Conservation (phyloP, 2,888 invertebrate species). For the Meteorus cinctellus region DNA sequence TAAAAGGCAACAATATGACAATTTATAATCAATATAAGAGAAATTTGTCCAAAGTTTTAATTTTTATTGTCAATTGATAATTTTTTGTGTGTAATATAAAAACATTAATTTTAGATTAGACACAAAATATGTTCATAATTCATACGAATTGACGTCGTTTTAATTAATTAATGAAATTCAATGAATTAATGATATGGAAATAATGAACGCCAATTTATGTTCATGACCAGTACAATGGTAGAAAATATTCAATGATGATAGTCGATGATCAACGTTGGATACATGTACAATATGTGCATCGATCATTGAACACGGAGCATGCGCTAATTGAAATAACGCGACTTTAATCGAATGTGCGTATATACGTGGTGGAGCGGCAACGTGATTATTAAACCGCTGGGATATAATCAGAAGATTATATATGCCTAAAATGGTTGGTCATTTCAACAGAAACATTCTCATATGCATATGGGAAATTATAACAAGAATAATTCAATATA, state of each 20-base stretch:
- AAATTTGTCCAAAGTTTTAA: too few relatives aligned
- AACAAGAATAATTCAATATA: background rate
- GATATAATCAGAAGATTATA: slow-evolving; percentile 23
- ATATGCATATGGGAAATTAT: background rate
- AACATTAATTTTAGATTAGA: too few relatives aligned
- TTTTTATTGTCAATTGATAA: too few relatives aligned
- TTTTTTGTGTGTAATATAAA: too few relatives aligned
- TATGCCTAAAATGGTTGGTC: slow-evolving; percentile 23
- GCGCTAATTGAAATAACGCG: slow-evolving; percentile 43
- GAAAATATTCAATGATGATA: background rate
- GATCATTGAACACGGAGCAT: slow-evolving; percentile 31
- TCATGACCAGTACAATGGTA: background rate
- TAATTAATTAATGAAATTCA: too few relatives aligned
- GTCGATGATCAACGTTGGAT: background rate
- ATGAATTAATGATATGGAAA: too few relatives aligned
- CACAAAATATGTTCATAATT: too few relatives aligned
- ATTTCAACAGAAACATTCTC: slow-evolving; percentile 17
- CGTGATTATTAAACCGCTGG: background rate
- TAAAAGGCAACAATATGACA: too few relatives aligned
- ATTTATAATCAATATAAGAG: too few relatives aligned
- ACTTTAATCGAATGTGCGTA: slow-evolving; percentile 40
- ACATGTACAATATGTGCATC: slow-evolving; percentile 2
- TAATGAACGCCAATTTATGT: background rate
- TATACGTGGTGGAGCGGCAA: background rate
- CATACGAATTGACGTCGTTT: too few relatives aligned